Base-by-base conservation (phyloP, 2,888 invertebrate species). In the Pomacea canaliculata region DNA sequence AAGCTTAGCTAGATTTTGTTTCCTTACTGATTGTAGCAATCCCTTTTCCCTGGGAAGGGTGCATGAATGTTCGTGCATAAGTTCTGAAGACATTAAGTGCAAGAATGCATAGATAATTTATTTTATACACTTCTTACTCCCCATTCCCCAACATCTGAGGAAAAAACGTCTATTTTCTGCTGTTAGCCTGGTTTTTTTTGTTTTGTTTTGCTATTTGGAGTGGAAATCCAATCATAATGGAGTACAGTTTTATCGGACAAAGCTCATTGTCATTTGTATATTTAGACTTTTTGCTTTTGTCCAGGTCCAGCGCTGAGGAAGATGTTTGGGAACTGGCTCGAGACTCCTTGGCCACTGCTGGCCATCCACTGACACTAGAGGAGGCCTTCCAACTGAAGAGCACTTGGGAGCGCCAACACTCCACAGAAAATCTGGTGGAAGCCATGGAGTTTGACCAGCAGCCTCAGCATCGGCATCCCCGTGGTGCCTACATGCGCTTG, bases 261-360 rank as follows among this genome's bases (percentile, higher is more conserved):
- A 37, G 37, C 37, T 37, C 37, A 37, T 23, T 23, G 37, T 37
- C 37, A 37, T 37, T 37, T 37, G 3, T 5, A 37, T 37, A 37
- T 3, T 37, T 5, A 37, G 37, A 37, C 37, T 37, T 37, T 37
- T 37, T 37, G 37, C 4, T 37, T 37, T 9, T 46, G 60, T 73
- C 9, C 73, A 83, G 83, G 82, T 82, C 82, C 13, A 78, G 80
- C 60, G 79, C 76, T 7, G 83, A 83, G 46, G 83, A 83, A 73
- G 83, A 83, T 65, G 76, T 81, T 56, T 79, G 77, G 73, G 76
- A 80, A 59, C 79, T 78, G 60, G 80, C 76, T 13, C 51, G 71
- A 10, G 82, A 82, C 18, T 76, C 77, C 27, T 69, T 79, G 16
- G 46, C 76, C 13, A 74, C 74, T 13, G 68, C 66, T 27, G 73